phyloP scores from a whole-genome alignment of 1,140 invertebrate species.

The silkworm (Bombyx mori) region ASM3026992v2 NC_085129.1:7843501-7844000 shows the following conservation, averaged over 20 bases:
- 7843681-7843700: too few relatives aligned
- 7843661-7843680: too few relatives aligned
- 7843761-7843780: slow-evolving; percentile 31
- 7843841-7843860: slow-evolving; percentile 37
- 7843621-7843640: too few relatives aligned
- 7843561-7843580: too few relatives aligned
- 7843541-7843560: too few relatives aligned
- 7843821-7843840: slow-evolving; percentile 57
- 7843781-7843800: slow-evolving; percentile 57
- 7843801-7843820: slow-evolving; percentile 47
- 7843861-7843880: slow-evolving; percentile 38
- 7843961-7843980: slow-evolving; percentile 32
- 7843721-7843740: slow-evolving; percentile 3
- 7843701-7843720: too few relatives aligned
- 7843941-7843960: slow-evolving; percentile 60
- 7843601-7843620: too few relatives aligned
- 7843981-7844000: slow-evolving; percentile 16
- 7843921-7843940: slow-evolving; percentile 64
- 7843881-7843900: slow-evolving; percentile 46
- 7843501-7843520: too few relatives aligned
- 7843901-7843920: slow-evolving; percentile 68
- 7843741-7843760: slow-evolving; percentile 2
- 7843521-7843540: too few relatives aligned
- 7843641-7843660: too few relatives aligned
- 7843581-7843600: too few relatives aligned